phyloP scores from a whole-genome alignment of 2,797 vertebrate species.

The Bryconaethiops microstoma region DNA sequence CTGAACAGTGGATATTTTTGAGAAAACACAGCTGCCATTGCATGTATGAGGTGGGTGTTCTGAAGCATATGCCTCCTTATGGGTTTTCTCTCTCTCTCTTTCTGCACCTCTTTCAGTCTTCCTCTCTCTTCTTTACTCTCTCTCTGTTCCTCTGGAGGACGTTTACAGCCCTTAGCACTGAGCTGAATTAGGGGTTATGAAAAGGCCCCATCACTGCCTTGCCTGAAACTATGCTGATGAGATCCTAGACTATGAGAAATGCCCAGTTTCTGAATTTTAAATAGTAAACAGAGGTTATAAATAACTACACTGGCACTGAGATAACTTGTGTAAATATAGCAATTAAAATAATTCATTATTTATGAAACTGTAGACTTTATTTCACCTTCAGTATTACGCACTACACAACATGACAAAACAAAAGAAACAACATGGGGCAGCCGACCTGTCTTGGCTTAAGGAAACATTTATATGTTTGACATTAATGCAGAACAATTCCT shows the following conservation, averaged over 20 bases:
- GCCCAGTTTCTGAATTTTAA: neutral
- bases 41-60: constrained; percentile 1
- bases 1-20: neutral
- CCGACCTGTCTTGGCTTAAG: too few relatives aligned
- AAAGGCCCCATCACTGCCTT: neutral
- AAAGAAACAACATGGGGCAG: too few relatives aligned
- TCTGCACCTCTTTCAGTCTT: neutral
- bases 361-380: too few relatives aligned
- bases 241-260: constrained; percentile 3
- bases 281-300: neutral
- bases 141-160: neutral
- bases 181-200: neutral
- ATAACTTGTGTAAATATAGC: neutral
- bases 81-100: neutral
- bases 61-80: neutral
- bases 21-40: constrained; percentile 21
- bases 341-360: too few relatives aligned
- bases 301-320: neutral
- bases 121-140: neutral
- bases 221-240: neutral
- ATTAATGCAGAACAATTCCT: too few relatives aligned
- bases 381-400: too few relatives aligned
- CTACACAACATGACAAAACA: too few relatives aligned
- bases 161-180: neutral
- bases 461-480: too few relatives aligned